Evolutionary conservation across 2,113 vertebrate species (phyloP), one percentile per base, ranked within the genome.

Genomic region (Melanostigma gelatinosum): DNA sequence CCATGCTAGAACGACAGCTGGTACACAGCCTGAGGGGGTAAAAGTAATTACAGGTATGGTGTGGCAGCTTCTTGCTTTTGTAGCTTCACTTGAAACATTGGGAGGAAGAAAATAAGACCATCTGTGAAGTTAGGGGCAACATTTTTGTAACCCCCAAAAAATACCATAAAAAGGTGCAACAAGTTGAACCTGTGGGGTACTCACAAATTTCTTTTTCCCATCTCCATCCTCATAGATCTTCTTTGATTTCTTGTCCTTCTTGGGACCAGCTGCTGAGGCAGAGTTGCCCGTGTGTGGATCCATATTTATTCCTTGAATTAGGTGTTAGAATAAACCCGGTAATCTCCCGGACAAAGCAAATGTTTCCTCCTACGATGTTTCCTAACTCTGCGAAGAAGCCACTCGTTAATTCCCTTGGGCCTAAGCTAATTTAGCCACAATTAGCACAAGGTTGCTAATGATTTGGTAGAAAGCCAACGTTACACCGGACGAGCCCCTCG

Each of bases 191-290:
- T 50, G 38, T 32, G 20, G 15, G 10, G 86, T 93, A 96, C 95
- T 93, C 83, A 96, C 95, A 92, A 96, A 96, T 87, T 96, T 96
- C 93, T 95, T 95, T 71, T 95, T 96, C 44, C 88, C 89, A 1
- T 95, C 95, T 89, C 94, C 95, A 72, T 95, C 95, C 2, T 95
- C 95, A 11, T 88, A 88, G 82, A 32, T 85, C 83, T 96, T 96
- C 93, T 96, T 96, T 20, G 94, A 83, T 65, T 96, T 95, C 87
- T 95, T 96, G 38, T 96, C 94, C 83, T 96, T 95, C 90, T 95
- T 96, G 15, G 89, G 61, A 50, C 74, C 87, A 29, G 92, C 74
- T 16, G 87, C 94, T 11, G 95, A 93, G 8, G 94, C 94, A 11
- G 93, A 92, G 36, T 82, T 92, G 11, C 93, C 94, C 42, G 87